Base-by-base conservation (phyloP, 2,797 vertebrate genomes). In the Astyanax mexicanus region DNA sequence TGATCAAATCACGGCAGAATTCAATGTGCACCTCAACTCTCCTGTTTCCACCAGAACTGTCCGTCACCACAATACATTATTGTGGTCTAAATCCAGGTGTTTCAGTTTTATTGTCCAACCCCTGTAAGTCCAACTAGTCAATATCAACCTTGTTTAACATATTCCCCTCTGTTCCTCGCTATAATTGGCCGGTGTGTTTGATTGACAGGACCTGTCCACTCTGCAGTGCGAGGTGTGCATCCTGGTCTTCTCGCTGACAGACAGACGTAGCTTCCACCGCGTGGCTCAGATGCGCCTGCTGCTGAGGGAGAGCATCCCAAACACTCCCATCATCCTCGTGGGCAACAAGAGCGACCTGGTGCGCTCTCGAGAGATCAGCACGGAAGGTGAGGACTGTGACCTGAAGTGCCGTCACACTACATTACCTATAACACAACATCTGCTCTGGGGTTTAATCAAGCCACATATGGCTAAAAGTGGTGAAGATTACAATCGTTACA, bases 311-410 rank as follows among this genome's bases (percentile, higher is more conserved):
- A 91, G 94, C 12, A 91, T 93, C 74, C 94, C 93, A 0, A 92
- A 95, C 44, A 93, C 92, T 21, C 96, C 96, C 58, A 93, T 97
- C 86, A 96, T 97, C 91, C 92, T 97, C 11, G 96, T 95, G 86
- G 96, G 95, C 84, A 97, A 97, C 90, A 97, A 97, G 92, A 97
- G 95, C 1, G 96, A 97, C 91, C 91, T 97, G 40, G 96, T 95
- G 8, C 95, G 96, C 47, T 96, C 95, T 38, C 89, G 96, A 62
- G 96, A 97, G 86, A 94, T 97, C 83, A 96, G 93, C 67, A 80
- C 92, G 7, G 95, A 96, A 74, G 96, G 96, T 97, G 90, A 57
- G 92, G 37, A 51, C 52, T 35, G 45, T 47, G 55, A 23, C 21
- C 19, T 23, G 54, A n/a, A 29, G 4, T 13, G 37, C 52, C 32